Evolutionary conservation across 2,888 invertebrate species (phyloP), one percentile per base, ranked within the genome.

Genomic region (Ceramica pisi): DNA sequence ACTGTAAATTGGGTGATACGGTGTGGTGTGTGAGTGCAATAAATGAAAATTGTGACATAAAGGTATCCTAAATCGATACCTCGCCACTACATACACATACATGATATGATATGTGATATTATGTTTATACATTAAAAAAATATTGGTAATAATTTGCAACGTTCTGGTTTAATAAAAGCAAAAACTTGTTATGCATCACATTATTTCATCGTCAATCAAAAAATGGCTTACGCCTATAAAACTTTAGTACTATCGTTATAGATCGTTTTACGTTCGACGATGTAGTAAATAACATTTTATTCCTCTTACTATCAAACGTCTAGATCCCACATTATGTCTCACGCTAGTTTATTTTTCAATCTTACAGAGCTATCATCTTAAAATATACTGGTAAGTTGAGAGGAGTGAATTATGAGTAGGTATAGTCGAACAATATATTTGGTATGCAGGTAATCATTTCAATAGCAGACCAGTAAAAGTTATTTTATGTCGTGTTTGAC

Each of bases 311-410:
- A 80, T 80, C 80, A 74, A 21, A 16, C 51, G 2, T 3, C 50
- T 64, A 64, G 80, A 76, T 80, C 80, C 74, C 56, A 64, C 60
- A n/a, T 50, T 80, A 50, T 38, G 50, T 81, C 59, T 69, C 50
- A 56, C 61, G 46, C 46, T 62, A 60, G 66, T 61, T 81, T 76
- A 81, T 81, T 75, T 78, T 78, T 78, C 78, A 78, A 78, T 78
- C 76, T 75, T 19, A 51, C 51, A 59, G n/a, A 67, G 75, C 44
- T 35, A 64, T 72, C 67, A 56, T 62, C 38, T 63, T 66, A 26
- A 35, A n/a, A 35, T 35, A 12, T n/a, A 56, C 46, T 57, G 14
- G 50, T 41, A 38, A 63, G 44, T 59, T 38, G 56, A 74, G 46
- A 35, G 8, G 16, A 57, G 61, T 56, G 64, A 68, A 65, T 64